phyloP scores from a whole-genome alignment of 2,113 vertebrate species.

The Crotophaga sulcirostris region DNA sequence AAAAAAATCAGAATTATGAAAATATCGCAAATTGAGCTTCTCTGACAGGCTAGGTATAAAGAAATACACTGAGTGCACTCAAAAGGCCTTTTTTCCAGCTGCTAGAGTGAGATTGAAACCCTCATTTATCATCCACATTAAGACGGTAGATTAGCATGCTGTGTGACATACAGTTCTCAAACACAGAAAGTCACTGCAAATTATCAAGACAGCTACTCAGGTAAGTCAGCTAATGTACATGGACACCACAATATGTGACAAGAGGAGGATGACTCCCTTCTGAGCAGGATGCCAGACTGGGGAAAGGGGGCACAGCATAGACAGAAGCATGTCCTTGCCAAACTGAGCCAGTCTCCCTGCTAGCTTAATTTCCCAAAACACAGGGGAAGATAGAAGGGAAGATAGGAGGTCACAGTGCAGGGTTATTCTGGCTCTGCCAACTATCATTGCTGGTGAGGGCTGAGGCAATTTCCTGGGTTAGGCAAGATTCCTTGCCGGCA shows the following conservation, averaged over 20 bases:
- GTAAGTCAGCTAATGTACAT: neutral
- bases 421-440: neutral
- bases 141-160: neutral
- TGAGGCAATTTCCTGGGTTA: neutral
- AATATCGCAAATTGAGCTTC: neutral
- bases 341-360: neutral
- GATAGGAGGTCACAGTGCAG: neutral
- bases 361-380: neutral
- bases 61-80: neutral
- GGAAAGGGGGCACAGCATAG: neutral
- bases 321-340: neutral
- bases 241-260: neutral
- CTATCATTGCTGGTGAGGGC: neutral
- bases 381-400: neutral
- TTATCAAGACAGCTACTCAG: neutral
- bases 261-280: neutral
- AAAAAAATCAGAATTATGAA: neutral
- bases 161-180: neutral
- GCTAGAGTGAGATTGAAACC: neutral
- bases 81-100: neutral
- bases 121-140: slow-evolving; percentile 6
- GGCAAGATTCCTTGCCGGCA: neutral
- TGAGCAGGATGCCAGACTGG: neutral
- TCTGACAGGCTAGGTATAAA: neutral
- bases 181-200: neutral